phyloP scores from a whole-genome alignment of 2,113 vertebrate species.

The Notarius quadriscutis region DNA sequence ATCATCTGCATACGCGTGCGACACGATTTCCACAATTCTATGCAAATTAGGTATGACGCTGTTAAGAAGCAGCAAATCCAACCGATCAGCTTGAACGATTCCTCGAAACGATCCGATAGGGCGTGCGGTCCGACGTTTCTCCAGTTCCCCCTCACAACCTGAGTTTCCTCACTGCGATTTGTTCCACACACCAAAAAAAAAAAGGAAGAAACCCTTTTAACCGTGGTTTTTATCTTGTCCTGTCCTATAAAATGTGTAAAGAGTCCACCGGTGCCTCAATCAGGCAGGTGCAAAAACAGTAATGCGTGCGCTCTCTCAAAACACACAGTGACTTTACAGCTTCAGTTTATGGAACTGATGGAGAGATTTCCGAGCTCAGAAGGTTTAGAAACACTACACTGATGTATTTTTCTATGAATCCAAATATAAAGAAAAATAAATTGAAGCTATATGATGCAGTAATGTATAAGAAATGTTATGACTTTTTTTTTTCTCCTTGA shows the following conservation, averaged over 20 bases:
- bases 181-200: neutral
- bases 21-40: neutral
- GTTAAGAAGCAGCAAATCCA: neutral
- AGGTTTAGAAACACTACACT: neutral
- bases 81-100: neutral
- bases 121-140: neutral
- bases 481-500: neutral
- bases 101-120: too few species aligned
- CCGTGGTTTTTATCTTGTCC: neutral
- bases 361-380: neutral
- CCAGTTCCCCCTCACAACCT: neutral
- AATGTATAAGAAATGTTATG: neutral
- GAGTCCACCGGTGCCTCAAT: neutral
- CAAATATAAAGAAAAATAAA: neutral
- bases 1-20: neutral
- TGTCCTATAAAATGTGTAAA: neutral
- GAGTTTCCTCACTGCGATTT: neutral
- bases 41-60: neutral
- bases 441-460: neutral
- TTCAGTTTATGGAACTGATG: neutral
- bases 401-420: neutral
- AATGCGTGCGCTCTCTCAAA: fast-evolving
- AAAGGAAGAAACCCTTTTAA: neutral
- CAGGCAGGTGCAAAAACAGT: neutral
- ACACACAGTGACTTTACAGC: neutral